These are phyloP conservation scores for Sylvilagus floridanus DNA, from an alignment of 2,797 vertebrate genomes.

Conservation along the genomic window DNA sequence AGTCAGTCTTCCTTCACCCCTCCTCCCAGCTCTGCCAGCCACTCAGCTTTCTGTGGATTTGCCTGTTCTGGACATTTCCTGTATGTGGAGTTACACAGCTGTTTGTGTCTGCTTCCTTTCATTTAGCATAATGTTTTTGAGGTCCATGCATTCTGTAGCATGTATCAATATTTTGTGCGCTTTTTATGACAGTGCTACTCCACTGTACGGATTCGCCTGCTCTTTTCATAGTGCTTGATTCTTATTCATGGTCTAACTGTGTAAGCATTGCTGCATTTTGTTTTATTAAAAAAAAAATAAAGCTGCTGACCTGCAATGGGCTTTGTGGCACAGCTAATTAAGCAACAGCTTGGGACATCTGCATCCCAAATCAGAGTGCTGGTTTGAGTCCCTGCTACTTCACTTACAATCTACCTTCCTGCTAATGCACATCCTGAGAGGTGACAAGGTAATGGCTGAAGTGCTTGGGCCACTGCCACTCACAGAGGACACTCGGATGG, in stretches of 20 bases:
- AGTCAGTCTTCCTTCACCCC: background rate
- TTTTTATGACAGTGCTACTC: conserved; percentile 32
- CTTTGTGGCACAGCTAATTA: background rate
- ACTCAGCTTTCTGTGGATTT: background rate
- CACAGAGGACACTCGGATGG: too few relatives aligned
- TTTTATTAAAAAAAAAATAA: conserved; percentile 25
- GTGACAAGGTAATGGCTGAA: too few relatives aligned
- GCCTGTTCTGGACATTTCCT: background rate
- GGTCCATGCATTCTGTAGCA: background rate
- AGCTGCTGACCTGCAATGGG: background rate
- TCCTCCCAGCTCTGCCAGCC: background rate
- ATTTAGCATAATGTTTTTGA: background rate
- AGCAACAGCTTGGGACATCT: too few relatives aligned
- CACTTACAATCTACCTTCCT: too few relatives aligned
- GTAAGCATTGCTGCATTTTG: background rate
- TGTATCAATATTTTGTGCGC: background rate
- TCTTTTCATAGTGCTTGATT: background rate
- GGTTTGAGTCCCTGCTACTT: too few relatives aligned
- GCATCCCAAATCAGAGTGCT: too few relatives aligned
- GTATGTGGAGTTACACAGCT: background rate
- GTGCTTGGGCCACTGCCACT: too few relatives aligned
- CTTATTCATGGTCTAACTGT: conserved; percentile 19
- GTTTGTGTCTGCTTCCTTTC: conserved; percentile 3
- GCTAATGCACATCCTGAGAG: too few relatives aligned
- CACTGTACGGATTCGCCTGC: background rate